Evolutionary conservation across 1,140 invertebrate species (phyloP).

Genomic region (Leptinotarsa lineolata): DNA sequence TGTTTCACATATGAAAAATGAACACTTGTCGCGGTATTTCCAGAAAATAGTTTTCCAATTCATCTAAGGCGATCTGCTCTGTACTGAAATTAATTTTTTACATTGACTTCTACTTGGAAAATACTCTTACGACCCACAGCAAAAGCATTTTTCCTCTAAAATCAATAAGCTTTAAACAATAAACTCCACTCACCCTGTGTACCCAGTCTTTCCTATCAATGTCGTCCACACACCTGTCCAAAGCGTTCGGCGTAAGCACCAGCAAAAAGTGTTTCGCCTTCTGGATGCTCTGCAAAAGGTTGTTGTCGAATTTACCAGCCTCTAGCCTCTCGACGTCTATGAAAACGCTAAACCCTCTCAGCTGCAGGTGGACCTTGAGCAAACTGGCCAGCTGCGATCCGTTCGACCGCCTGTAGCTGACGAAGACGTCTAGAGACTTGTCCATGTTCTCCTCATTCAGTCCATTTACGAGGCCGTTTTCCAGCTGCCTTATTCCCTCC

Average conservation of each 20-base stretch:
- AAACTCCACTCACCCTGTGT: constrained; percentile 76
- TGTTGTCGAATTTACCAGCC: constrained; percentile 98
- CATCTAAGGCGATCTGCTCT: too few species aligned
- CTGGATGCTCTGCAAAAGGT: constrained; percentile 93
- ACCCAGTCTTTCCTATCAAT: constrained; percentile 98
- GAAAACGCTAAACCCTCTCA: constrained; percentile 92
- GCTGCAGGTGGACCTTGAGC: constrained; percentile 91
- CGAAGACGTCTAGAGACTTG: constrained; percentile 94
- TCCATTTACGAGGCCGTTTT: constrained; percentile 55
- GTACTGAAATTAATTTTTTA: too few species aligned
- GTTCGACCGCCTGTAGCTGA: constrained; percentile 96
- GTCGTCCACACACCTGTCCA: constrained; percentile 93
- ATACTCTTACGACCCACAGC: too few species aligned
- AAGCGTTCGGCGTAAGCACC: constrained; percentile 90
- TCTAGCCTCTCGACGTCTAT: constrained; percentile 94
- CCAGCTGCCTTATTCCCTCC: constrained; percentile 74
- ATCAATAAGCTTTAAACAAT: too few species aligned
- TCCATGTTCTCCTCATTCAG: constrained; percentile 77
- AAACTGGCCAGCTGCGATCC: constrained; percentile 95
- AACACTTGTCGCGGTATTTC: too few species aligned
- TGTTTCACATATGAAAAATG: too few species aligned
- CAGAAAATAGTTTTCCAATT: too few species aligned
- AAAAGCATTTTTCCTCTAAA: too few species aligned
- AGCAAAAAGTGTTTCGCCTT: constrained; percentile 96
- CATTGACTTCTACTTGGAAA: too few species aligned